Conservation (phyloP, 1,140 invertebrate genomes). For the Leptopilina clavipes region DNA sequence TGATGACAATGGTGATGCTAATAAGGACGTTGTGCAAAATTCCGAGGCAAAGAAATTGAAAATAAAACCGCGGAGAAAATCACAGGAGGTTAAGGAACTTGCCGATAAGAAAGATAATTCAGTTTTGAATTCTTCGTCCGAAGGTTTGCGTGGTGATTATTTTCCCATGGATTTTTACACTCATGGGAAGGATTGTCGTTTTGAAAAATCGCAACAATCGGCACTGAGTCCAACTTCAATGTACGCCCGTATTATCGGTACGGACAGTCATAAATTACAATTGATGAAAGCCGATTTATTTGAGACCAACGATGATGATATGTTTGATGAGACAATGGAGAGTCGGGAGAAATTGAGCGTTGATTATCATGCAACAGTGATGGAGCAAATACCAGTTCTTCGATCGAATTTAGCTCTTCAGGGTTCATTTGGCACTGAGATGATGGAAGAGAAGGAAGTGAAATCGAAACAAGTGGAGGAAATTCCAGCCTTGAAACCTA, state of each 20-base stretch:
- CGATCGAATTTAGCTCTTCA: slow-evolving; percentile 45
- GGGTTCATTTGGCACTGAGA: slow-evolving; percentile 31
- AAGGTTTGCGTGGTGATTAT: neutral
- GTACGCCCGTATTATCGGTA: slow-evolving; percentile 77
- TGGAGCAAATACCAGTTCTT: slow-evolving; percentile 34
- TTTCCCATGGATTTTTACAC: neutral
- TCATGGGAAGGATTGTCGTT: slow-evolving; percentile 37
- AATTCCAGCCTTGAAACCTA: slow-evolving; percentile 32
- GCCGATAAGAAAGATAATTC: neutral
- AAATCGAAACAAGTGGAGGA: slow-evolving; percentile 39
- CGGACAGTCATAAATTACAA: slow-evolving; percentile 82
- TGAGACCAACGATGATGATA: slow-evolving; percentile 57
- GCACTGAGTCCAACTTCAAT: slow-evolving; percentile 75
- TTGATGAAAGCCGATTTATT: slow-evolving; percentile 91
- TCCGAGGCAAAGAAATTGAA: slow-evolving; percentile 67
- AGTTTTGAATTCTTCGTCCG: neutral
- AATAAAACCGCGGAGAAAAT: neutral
- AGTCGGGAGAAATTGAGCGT: neutral
- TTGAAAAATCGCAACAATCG: slow-evolving; percentile 50
- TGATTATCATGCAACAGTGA: slow-evolving; percentile 9
- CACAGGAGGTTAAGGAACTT: neutral
- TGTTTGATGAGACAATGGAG: neutral
- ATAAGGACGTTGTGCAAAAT: slow-evolving; percentile 56
- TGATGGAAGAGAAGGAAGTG: slow-evolving; percentile 32
- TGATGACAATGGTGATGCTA: too few species aligned